A percentile compares a stretch with the other conserved stretches of the same genome.
These are phyloP conservation scores for Pseudomyrmex concolor DNA, from an alignment of 1,140 invertebrate species.

Conservation along the genomic window DNA sequence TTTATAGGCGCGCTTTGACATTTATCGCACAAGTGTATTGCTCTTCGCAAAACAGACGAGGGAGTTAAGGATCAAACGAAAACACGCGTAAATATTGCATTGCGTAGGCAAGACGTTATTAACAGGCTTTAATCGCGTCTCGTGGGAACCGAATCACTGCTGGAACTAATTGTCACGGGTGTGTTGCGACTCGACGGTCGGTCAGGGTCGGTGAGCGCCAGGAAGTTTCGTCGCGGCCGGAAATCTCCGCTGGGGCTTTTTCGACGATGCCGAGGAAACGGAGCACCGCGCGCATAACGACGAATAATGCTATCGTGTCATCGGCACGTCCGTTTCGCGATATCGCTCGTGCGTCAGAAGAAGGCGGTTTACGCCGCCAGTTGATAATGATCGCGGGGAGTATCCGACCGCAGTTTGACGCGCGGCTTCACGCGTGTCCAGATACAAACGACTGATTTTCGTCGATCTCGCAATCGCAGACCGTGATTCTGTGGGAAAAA, in stretches of 20 bases:
- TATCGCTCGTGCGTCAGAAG: slow-evolving; percentile 41
- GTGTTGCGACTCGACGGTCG: slow-evolving; percentile 42
- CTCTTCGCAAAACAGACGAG: background rate
- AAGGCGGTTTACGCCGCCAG: background rate
- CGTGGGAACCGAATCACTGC: slow-evolving; percentile 60
- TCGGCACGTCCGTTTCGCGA: slow-evolving; percentile 55
- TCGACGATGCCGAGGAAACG: slow-evolving; percentile 48
- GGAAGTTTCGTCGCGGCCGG: slow-evolving; percentile 42
- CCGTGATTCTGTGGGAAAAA: background rate
- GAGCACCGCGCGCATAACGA: slow-evolving; percentile 14
- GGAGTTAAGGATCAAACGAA: background rate
- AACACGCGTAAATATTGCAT: slow-evolving; percentile 16
- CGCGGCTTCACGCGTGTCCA: background rate
- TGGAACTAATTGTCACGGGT: slow-evolving; percentile 63
- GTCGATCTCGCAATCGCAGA: slow-evolving; percentile 15
- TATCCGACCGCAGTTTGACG: slow-evolving; percentile 15
- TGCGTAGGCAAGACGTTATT: slow-evolving; percentile 37
- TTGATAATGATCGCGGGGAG: slow-evolving; percentile 27
- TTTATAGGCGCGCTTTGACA: background rate
- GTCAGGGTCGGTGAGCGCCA: slow-evolving; percentile 51
- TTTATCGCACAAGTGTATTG: background rate
- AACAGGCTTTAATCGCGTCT: slow-evolving; percentile 39
- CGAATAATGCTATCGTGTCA: slow-evolving; percentile 56
- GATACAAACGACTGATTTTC: slow-evolving; percentile 24
- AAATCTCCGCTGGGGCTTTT: slow-evolving; percentile 39